A percentile compares a stretch with the other conserved stretches of the same genome.
Evolutionary conservation across 1,140 invertebrate species (phyloP).

Genomic region (Anoplolepis gracilipes): DNA sequence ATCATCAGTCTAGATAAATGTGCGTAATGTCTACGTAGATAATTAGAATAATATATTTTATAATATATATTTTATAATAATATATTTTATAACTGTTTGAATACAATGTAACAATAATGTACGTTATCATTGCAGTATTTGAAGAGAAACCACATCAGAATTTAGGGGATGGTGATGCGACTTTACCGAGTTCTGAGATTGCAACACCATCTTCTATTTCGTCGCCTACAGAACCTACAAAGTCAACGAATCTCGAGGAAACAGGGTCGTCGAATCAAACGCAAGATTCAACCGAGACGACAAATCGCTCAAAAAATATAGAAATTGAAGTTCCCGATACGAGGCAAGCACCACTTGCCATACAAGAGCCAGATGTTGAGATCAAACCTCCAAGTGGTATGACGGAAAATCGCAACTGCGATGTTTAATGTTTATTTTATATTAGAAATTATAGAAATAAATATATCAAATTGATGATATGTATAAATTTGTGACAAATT

Average conservation of each 20-base stretch:
- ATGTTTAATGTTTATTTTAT: conserved; percentile 80
- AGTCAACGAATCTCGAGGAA: conserved; percentile 81
- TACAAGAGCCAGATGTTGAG: conserved; percentile 75
- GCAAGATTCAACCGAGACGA: conserved; percentile 72
- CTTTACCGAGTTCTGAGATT: conserved; percentile 75
- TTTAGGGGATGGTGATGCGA: conserved; percentile 74
- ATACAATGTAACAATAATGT: not conserved
- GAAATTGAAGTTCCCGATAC: conserved; percentile 77
- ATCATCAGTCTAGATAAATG: conserved; percentile 95
- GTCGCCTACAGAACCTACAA: conserved; percentile 82
- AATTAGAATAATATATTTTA: not conserved
- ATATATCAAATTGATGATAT: conserved; percentile 73
- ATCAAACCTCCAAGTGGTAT: conserved; percentile 73
- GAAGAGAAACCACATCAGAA: conserved; percentile 87
- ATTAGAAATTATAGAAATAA: conserved; percentile 75
- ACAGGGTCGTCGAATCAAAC: conserved; percentile 79
- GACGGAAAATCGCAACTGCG: conserved; percentile 73
- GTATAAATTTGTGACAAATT: conserved; percentile 74
- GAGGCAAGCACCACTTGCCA: conserved; percentile 73
- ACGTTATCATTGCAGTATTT: conserved; percentile 86
- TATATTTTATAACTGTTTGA: conserved; percentile 8
- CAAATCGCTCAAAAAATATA: conserved; percentile 69
- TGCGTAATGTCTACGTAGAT: conserved; percentile 83
- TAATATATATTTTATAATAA: too few relatives aligned
- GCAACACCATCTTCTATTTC: conserved; percentile 81